These are phyloP conservation scores for Mola mola DNA, from an alignment of 2,113 vertebrate species.

Conservation along the genomic window DNA sequence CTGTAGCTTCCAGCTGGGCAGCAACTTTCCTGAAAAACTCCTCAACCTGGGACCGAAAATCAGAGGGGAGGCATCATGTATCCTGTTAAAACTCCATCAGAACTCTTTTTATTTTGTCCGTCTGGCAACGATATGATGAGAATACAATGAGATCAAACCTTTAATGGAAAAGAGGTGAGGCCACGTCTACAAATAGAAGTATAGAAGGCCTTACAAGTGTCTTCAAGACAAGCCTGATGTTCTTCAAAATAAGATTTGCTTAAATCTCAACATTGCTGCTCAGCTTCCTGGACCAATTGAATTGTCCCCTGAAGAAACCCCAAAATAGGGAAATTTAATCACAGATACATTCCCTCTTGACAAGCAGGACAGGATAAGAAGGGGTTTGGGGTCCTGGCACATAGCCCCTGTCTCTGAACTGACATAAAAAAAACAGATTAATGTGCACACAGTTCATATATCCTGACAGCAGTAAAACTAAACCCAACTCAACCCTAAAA, in stretches of 20 bases:
- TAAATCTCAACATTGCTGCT: constrained; percentile 80
- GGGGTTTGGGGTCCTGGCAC: constrained; percentile 19
- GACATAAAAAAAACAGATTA: constrained; percentile 4
- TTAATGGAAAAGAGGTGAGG: constrained; percentile 77
- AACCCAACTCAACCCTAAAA: too few relatives aligned
- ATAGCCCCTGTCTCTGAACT: constrained; percentile 1
- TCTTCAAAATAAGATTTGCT: constrained; percentile 79
- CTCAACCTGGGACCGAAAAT: constrained; percentile 73
- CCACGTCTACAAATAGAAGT: constrained; percentile 76
- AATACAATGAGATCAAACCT: constrained; percentile 70
- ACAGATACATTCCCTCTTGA: constrained; percentile 21
- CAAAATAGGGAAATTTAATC: constrained; percentile 12
- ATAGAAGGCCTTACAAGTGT: constrained; percentile 82
- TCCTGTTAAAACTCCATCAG: not conserved
- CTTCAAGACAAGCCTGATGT: constrained; percentile 86
- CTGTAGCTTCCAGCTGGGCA: constrained; percentile 72
- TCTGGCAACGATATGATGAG: not conserved
- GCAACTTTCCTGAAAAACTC: constrained; percentile 83
- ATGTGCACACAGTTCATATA: constrained; percentile 48
- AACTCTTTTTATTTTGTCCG: not conserved
- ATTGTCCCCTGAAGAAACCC: constrained; percentile 78
- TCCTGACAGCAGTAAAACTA: too few relatives aligned
- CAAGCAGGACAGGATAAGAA: constrained; percentile 17
- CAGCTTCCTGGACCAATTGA: constrained; percentile 83
- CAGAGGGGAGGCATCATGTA: not conserved